Evolutionary conservation across 2,113 vertebrate species (phyloP).

Genomic region (Speoplatyrhinus poulsoni): DNA sequence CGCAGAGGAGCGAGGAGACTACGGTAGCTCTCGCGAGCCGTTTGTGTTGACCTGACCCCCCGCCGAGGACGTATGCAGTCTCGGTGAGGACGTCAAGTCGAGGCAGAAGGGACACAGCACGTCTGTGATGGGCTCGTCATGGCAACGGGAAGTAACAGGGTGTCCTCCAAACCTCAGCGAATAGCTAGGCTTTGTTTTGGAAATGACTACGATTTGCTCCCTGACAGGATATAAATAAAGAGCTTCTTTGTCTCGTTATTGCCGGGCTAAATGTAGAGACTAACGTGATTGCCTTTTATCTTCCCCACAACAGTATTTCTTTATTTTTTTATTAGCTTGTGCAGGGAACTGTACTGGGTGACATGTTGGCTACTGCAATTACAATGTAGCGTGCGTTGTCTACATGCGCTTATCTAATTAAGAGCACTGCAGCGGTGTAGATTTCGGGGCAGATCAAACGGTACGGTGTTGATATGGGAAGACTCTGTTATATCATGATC

Average conservation of each 20-base stretch:
- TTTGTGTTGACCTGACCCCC: conserved; percentile 81
- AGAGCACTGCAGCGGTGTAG: conserved; percentile 66
- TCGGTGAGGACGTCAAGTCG: conserved; percentile 82
- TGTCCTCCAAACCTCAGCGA: conserved; percentile 64
- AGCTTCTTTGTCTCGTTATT: conserved; percentile 49
- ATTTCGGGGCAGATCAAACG: conserved; percentile 70
- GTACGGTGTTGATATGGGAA: conserved; percentile 66
- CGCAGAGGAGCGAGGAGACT: conserved; percentile 46
- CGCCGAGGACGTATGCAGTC: conserved; percentile 72
- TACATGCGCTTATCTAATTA: conserved; percentile 70
- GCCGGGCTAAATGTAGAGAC: conserved; percentile 35
- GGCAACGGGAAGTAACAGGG: conserved; percentile 50
- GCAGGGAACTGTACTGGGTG: conserved; percentile 52
- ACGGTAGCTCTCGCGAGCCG: conserved; percentile 47
- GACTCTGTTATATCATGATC: conserved; percentile 73
- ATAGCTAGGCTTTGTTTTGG: conserved; percentile 55
- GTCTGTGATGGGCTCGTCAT: conserved; percentile 55
- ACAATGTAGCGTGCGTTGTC: conserved; percentile 62
- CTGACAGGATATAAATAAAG: conserved; percentile 51
- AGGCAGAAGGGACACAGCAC: conserved; percentile 57
- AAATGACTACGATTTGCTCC: conserved; percentile 57
- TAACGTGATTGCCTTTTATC: conserved; percentile 43
- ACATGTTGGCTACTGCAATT: conserved; percentile 55
- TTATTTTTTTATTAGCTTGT: conserved; percentile 62
- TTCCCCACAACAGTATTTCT: conserved; percentile 8